phyloP scores from a whole-genome alignment of 37 sponge, comb jelly and placozoan genomes.

The Tethya wilhelma region DNA sequence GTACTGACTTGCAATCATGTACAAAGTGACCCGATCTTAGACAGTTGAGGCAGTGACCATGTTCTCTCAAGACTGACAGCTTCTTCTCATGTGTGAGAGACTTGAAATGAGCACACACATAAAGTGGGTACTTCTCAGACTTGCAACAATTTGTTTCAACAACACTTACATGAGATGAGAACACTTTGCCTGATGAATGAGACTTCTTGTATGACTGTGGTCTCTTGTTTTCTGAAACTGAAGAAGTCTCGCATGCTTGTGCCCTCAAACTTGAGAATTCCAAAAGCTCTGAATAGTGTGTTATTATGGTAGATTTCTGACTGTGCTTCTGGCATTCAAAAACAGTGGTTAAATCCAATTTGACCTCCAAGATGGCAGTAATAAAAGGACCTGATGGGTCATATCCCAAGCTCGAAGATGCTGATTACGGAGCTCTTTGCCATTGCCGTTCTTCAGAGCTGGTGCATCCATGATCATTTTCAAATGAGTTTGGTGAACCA shows the following conservation, averaged over 20 bases:
- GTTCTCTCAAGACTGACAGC: constrained; percentile 13
- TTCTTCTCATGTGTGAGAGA: constrained; percentile 13
- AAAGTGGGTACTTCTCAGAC: constrained; percentile 18
- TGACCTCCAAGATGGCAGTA: too few species aligned
- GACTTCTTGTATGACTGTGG: too few species aligned
- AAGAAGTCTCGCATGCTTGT: too few species aligned
- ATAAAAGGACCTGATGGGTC: too few species aligned
- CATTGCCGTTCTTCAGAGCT: constrained; percentile 16
- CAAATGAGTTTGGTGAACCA: constrained; percentile 26
- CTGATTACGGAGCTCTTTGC: too few species aligned
- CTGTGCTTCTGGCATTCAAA: constrained; percentile 49
- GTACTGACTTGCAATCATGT: too few species aligned
- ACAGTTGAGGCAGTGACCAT: constrained; percentile 24
- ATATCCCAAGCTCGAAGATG: too few species aligned
- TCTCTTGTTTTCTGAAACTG: too few species aligned
- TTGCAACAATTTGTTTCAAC: constrained; percentile 9
- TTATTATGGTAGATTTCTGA: constrained; percentile 1
- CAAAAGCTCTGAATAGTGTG: neutral
- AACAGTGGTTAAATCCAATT: too few species aligned
- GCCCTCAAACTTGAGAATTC: neutral
- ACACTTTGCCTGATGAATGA: too few species aligned
- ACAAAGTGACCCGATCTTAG: constrained; percentile 18
- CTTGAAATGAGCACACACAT: constrained; percentile 10
- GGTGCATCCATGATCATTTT: constrained; percentile 14
- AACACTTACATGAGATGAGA: too few species aligned